phyloP scores from a whole-genome alignment of 2,888 invertebrate species.

The Pegoplata infirma region DNA sequence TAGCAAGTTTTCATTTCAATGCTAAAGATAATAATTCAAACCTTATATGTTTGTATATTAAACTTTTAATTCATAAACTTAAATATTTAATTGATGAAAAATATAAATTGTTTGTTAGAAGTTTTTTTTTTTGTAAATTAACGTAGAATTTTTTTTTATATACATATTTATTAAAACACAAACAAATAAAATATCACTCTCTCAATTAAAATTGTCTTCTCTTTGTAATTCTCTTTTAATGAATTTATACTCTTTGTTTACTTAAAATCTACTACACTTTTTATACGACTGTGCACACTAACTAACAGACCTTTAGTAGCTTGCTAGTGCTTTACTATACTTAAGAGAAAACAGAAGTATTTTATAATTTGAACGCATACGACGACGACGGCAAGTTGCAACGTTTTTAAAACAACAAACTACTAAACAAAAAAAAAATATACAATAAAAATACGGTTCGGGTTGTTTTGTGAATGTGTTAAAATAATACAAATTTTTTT shows the following conservation, averaged over 20 bases:
- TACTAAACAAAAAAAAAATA: constrained; percentile 5
- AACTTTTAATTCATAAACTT: background rate
- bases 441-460: background rate
- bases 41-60: background rate
- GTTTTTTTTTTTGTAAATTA: constrained; percentile 42
- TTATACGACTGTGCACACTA: constrained; percentile 43
- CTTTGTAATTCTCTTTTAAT: background rate
- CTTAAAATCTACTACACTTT: constrained; percentile 19
- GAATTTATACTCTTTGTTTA: background rate
- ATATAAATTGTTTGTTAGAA: constrained; percentile 36
- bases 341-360: constrained; percentile 58
- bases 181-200: background rate
- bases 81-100: constrained; percentile 35
- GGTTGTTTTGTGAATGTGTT: background rate
- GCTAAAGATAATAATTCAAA: background rate
- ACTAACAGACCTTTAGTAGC: constrained; percentile 35
- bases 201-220: background rate
- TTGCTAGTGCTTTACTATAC: constrained; percentile 38
- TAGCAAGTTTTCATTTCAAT: too few relatives aligned
- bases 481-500: background rate
- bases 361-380: constrained; percentile 48
- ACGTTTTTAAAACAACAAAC: too few relatives aligned
- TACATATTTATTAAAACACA: background rate
- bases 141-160: too few relatives aligned
- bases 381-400: constrained; percentile 36